phyloP scores from a whole-genome alignment of 2,888 invertebrate genomes.

The Caenorhabditis sp. region DNA sequence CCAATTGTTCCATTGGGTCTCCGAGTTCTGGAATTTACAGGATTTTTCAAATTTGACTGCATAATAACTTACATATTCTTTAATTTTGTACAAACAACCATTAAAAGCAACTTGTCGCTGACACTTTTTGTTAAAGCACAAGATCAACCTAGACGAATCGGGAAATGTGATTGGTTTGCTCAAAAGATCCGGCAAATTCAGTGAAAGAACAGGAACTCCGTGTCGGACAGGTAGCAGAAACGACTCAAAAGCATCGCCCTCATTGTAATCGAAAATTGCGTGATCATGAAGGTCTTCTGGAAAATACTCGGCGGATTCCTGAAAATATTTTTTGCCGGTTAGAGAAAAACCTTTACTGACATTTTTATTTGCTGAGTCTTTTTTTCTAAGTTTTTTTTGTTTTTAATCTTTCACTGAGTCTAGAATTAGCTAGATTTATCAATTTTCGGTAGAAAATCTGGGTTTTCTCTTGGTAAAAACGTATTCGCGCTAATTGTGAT shows the following conservation, averaged over 20 bases:
- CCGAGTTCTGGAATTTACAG: conserved; percentile 63
- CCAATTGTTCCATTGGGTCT: conserved; percentile 64
- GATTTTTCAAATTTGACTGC: too few relatives aligned
- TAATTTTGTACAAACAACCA: conserved; percentile 68
- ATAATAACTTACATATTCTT: conserved; percentile 51
- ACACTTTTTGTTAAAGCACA: conserved; percentile 70
- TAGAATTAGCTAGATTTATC: too few relatives aligned
- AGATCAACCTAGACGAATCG: conserved; percentile 19
- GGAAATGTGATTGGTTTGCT: conserved; percentile 39
- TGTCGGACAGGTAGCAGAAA: conserved; percentile 48
- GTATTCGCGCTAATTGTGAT: too few relatives aligned
- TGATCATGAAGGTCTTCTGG: conserved; percentile 13
- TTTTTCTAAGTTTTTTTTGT: too few relatives aligned
- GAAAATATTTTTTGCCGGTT: conserved; percentile 4
- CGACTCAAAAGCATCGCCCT: conserved; percentile 38
- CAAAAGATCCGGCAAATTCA: conserved; percentile 63
- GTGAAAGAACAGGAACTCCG: conserved; percentile 54
- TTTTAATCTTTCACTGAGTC: too few relatives aligned
- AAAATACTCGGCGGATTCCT: conserved; percentile 21
- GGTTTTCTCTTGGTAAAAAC: too few relatives aligned
- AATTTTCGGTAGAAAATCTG: too few relatives aligned
- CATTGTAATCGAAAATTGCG: conserved; percentile 30
- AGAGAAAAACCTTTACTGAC: too few relatives aligned
- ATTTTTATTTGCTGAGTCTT: not conserved
- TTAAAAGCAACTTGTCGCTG: conserved; percentile 62